These are phyloP conservation scores for Chloropsis cyanopogon DNA, from an alignment of 2,113 vertebrate species.

Conservation along the genomic window DNA sequence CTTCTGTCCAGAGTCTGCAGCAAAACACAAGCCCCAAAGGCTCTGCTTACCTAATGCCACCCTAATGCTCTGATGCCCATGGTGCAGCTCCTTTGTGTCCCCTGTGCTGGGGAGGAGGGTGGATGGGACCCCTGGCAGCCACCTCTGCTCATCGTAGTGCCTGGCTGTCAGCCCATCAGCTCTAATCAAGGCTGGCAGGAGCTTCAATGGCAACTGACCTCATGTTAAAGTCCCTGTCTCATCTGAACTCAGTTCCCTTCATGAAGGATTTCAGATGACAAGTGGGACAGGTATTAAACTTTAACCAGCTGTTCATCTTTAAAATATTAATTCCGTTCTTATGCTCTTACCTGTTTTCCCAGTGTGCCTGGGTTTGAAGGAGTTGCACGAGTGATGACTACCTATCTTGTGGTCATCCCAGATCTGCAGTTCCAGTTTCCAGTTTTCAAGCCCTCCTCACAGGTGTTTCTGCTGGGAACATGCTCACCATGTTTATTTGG, in stretches of 20 bases:
- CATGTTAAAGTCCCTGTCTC: not conserved
- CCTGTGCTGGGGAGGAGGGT: not conserved
- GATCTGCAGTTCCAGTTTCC: not conserved
- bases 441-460: not conserved
- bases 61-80: accelerated
- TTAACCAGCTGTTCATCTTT: not conserved
- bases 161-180: not conserved
- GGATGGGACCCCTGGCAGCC: not conserved
- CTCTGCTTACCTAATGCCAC: not conserved
- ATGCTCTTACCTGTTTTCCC: not conserved
- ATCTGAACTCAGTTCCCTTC: not conserved
- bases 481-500: not conserved
- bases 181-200: not conserved
- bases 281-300: conserved; percentile 22
- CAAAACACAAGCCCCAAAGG: not conserved
- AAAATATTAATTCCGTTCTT: not conserved
- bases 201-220: not conserved
- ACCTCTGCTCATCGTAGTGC: not conserved
- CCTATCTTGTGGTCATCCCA: not conserved
- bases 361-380: not conserved
- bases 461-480: not conserved
- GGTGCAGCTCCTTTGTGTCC: not conserved
- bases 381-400: not conserved
- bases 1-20: not conserved
- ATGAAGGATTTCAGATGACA: not conserved